These are phyloP conservation scores for Drosophila mayri DNA, from an alignment of 1,140 invertebrate genomes.

Conservation along the genomic window DNA sequence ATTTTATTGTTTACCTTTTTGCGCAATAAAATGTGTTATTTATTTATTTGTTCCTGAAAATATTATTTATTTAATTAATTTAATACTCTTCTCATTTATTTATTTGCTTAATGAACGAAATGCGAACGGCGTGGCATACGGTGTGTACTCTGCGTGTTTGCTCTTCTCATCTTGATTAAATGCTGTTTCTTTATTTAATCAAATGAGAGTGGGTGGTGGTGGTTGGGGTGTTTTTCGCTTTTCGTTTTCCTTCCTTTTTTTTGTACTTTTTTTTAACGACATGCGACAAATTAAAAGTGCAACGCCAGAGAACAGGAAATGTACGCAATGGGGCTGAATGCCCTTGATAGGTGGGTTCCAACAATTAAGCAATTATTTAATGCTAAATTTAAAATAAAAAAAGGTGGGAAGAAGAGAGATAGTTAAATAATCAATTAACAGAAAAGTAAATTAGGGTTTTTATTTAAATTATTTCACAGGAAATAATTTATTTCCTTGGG, in stretches of 20 bases:
- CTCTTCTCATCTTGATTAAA: constrained; percentile 74
- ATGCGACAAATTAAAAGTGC: constrained; percentile 66
- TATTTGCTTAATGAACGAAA: constrained; percentile 56
- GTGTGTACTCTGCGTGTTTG: constrained; percentile 47
- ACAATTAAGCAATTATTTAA: too few species aligned
- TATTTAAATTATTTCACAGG: not conserved
- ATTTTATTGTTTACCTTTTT: constrained; percentile 46
- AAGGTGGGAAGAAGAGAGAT: not conserved
- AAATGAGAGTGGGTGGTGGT: constrained; percentile 58
- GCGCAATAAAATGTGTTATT: constrained; percentile 72
- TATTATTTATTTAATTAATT: constrained; percentile 76
- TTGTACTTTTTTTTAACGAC: constrained; percentile 24
- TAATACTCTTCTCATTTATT: constrained; percentile 60
- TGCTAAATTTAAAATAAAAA: not conserved
- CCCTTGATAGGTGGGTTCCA: constrained; percentile 11
- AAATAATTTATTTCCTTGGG: not conserved
- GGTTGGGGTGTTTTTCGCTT: constrained; percentile 2
- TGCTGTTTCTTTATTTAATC: constrained; percentile 78
- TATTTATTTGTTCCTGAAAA: constrained; percentile 65
- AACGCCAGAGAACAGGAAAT: constrained; percentile 39
- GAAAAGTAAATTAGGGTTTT: not conserved
- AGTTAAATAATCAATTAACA: not conserved
- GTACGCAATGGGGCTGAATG: constrained; percentile 19
- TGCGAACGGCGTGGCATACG: constrained; percentile 33
- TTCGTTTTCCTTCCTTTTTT: constrained; percentile 4